Evolutionary conservation across 2,113 vertebrate species (phyloP).

Genomic region (Silurus asotus): DNA sequence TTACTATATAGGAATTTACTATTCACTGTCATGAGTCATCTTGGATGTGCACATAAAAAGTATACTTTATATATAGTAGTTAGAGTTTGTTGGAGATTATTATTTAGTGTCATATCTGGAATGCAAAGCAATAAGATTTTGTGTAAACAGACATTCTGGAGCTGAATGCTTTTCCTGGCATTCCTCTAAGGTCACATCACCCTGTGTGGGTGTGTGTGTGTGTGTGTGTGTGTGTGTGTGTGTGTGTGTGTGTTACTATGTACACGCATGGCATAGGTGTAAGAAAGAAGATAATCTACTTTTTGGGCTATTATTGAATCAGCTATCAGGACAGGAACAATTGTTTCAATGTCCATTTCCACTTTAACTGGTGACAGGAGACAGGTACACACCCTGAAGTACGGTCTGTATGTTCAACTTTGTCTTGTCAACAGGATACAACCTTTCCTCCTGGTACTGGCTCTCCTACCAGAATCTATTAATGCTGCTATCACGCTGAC

Average conservation of each 20-base stretch:
- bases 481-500: conserved; percentile 9
- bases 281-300: conserved; percentile 9
- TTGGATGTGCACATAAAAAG: neutral
- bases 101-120: neutral
- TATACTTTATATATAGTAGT: neutral
- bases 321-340: conserved; percentile 45
- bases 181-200: conserved; percentile 45
- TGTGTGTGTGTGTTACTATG: conserved; percentile 28
- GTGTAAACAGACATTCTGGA: conserved; percentile 45
- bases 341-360: conserved; percentile 42
- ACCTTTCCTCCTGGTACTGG: conserved; percentile 50
- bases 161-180: conserved; percentile 44
- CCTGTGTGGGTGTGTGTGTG: conserved; percentile 38
- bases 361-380: conserved; percentile 21
- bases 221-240: conserved; percentile 28
- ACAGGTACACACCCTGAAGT: conserved; percentile 47
- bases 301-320: conserved; percentile 30
- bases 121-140: conserved; percentile 31
- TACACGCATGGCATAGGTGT: conserved; percentile 23
- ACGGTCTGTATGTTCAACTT: conserved; percentile 26
- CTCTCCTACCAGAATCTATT: conserved; percentile 6
- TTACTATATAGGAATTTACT: too few relatives aligned
- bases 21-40: neutral
- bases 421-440: conserved; percentile 59
- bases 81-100: too few relatives aligned